Conservation (phyloP, 1,140 invertebrate species). For the Aporrectodea caliginosa region DNA sequence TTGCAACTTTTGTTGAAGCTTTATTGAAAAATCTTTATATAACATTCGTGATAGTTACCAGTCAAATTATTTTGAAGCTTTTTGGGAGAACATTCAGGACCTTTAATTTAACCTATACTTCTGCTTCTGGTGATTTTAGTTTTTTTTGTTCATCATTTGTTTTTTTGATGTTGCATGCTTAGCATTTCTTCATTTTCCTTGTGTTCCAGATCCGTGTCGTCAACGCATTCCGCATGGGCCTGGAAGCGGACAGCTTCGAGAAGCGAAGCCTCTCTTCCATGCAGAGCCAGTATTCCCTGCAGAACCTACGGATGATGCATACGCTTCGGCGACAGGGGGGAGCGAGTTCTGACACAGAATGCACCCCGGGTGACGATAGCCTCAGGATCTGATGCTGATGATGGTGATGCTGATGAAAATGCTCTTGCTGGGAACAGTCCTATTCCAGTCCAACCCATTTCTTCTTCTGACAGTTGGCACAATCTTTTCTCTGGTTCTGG, state of each 20-base stretch:
- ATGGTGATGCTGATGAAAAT: no score
- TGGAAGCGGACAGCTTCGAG: slow-evolving; percentile 73
- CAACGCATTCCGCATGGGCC: slow-evolving; percentile 97
- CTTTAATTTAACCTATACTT: no score
- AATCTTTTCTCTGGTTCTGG: no score
- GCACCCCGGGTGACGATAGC: slow-evolving; percentile 4
- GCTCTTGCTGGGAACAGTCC: no score
- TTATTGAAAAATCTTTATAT: no score
- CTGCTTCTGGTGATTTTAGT: not conserved
- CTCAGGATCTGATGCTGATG: not conserved
- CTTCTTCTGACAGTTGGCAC: no score
- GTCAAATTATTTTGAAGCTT: no score
- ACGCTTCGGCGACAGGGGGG: slow-evolving; percentile 22
- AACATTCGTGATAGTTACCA: no score
- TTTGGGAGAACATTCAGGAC: no score
- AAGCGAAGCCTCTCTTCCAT: slow-evolving; percentile 51
- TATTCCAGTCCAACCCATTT: no score
- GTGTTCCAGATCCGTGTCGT: slow-evolving; percentile 92
- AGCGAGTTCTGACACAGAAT: slow-evolving; percentile 17
- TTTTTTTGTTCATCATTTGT: no score
- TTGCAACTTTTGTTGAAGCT: no score
- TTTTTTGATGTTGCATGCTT: slow-evolving; percentile 24
- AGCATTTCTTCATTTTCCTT: slow-evolving; percentile 41
- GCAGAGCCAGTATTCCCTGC: slow-evolving; percentile 51
- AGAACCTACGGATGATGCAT: slow-evolving; percentile 37